Base-by-base conservation (phyloP, 1,140 invertebrate genomes). In the Carposina sasakii region DNA sequence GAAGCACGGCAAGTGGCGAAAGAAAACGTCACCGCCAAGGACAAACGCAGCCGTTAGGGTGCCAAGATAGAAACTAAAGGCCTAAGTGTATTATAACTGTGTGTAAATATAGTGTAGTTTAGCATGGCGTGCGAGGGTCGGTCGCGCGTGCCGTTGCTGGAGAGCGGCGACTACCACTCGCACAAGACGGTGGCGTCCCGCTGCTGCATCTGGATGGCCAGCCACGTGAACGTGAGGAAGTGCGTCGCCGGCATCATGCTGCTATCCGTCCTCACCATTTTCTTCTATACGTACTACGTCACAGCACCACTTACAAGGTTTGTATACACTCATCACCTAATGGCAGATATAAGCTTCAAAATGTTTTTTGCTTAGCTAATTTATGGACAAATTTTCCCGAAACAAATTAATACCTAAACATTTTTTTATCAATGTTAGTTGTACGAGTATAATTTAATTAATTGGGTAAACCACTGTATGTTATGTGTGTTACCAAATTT, bases 241-340 rank as follows among this genome's bases (percentile, higher is more conserved):
- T 92, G 91, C 74, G 90, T 92, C 57, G 86, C 87, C 42, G 89
- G 88, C 34, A 82, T 92, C 50, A 85, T 92, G 54, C 77, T 90
- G 60, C 83, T 92, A 54, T 91, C 90, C 58, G 70, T 91, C 66
- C 85, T 90, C 66, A 91, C 90, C 55, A 93, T 92, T 73, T 89
- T 92, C 70, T 92, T 91, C 76, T 92, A 91, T 78, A 90, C 90
- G 19, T 89, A 91, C 73, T 91, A 92, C 64, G 87, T 93, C 71
- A 91, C 88, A 64, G 89, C 86, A 64, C 89, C 91, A n/a, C 84
- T 92, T 49, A 88, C 90, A 30, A 91, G 90, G 91, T 91, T 67
- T 89, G 86, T 62, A 15, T 21, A 6, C 41, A 26, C 30, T 28
- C 19, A 33, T 13, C 9, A 4, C 31, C 31, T n/a, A n/a, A n/a